Conservation (phyloP, 2,888 invertebrate genomes). For the Platycnemis pennipes region DNA sequence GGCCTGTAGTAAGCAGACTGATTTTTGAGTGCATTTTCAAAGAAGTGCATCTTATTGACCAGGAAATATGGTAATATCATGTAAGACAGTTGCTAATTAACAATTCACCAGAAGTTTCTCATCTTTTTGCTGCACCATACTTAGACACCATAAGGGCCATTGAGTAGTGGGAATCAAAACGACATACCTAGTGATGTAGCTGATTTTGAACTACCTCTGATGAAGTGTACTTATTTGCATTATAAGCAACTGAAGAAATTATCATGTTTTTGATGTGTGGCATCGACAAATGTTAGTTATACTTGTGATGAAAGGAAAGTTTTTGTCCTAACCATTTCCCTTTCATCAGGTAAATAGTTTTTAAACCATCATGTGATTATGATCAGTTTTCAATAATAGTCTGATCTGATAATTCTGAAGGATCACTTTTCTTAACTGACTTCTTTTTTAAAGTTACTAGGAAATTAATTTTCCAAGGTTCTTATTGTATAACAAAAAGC, state of each 20-base stretch:
- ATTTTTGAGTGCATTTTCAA: too few relatives aligned
- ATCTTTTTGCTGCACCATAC: neutral
- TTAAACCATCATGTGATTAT: neutral
- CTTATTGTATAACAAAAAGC: neutral
- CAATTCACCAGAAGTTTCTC: neutral
- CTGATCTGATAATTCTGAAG: neutral
- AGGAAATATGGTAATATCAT: too few relatives aligned
- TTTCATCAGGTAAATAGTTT: neutral
- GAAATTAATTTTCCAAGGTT: neutral
- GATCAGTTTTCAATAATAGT: neutral
- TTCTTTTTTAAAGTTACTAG: neutral
- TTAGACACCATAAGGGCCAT: neutral
- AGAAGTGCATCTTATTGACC: too few relatives aligned
- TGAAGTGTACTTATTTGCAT: constrained; percentile 61
- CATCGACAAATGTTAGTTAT: neutral
- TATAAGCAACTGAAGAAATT: neutral
- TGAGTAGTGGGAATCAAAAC: neutral
- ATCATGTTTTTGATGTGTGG: neutral
- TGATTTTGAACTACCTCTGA: constrained; percentile 53
- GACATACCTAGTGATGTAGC: neutral
- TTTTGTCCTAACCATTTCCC: neutral
- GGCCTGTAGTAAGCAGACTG: too few relatives aligned
- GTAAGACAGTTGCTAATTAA: too few relatives aligned
- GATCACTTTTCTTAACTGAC: neutral
- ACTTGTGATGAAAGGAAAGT: neutral